Evolutionary conservation across 2,113 vertebrate genomes (phyloP).

Genomic region (Petaurus breviceps): DNA sequence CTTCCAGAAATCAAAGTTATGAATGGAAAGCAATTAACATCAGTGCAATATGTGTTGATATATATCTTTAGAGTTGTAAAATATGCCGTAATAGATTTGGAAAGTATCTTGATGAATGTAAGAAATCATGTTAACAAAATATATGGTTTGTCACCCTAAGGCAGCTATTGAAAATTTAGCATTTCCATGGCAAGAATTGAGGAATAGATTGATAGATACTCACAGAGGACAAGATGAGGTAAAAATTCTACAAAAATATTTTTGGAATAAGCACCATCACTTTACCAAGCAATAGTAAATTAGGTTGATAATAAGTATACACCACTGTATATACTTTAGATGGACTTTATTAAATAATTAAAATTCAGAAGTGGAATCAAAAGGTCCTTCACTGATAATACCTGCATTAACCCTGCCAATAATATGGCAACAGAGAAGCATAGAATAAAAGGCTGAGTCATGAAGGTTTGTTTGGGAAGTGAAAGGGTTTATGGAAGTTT

Average conservation of each 20-base stretch:
- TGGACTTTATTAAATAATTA: too few species aligned
- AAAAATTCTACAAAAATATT: not conserved
- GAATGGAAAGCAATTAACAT: not conserved
- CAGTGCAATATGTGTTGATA: not conserved
- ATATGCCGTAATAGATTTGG: not conserved
- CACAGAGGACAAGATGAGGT: not conserved
- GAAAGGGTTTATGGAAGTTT: not conserved
- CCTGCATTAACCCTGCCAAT: too few species aligned
- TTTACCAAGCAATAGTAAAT: not conserved
- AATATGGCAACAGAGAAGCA: not conserved
- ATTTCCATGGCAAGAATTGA: not conserved
- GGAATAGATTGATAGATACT: not conserved
- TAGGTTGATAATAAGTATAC: not conserved
- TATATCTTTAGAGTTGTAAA: not conserved
- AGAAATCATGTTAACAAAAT: not conserved
- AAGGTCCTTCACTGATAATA: too few species aligned
- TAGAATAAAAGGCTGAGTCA: not conserved
- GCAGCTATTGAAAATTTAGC: not conserved
- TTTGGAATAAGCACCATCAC: not conserved
- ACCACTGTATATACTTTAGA: not conserved
- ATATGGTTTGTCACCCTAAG: not conserved
- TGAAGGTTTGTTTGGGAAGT: not conserved
- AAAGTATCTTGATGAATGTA: not conserved
- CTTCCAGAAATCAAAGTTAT: not conserved
- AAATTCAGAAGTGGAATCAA: too few species aligned